Evolutionary conservation across 2,113 vertebrate species (phyloP).

Genomic region (Spheniscus mendiculus): DNA sequence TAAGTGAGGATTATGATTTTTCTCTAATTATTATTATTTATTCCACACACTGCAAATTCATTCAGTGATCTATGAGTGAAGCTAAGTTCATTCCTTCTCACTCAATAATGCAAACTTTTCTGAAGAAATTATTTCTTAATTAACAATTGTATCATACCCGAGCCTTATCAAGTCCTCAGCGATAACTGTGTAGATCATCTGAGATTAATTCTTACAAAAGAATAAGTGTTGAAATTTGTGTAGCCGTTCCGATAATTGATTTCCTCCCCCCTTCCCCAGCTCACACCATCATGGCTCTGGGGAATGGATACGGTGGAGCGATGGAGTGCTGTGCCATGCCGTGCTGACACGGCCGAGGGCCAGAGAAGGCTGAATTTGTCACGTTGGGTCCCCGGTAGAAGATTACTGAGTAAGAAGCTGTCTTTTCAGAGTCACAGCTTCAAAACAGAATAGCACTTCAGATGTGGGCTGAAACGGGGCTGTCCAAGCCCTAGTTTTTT

Average conservation of each 20-base stretch:
- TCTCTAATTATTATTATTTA: not conserved
- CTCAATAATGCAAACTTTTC: not conserved
- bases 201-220: not conserved
- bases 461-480: not conserved
- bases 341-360: fast-evolving
- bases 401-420: not conserved
- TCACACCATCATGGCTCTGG: fast-evolving
- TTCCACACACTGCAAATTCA: not conserved
- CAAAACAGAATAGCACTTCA: not conserved
- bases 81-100: not conserved
- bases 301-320: not conserved
- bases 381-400: fast-evolving
- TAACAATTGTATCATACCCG: fast-evolving
- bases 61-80: not conserved
- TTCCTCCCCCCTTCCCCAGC: not conserved
- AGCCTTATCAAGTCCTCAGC: not conserved
- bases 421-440: not conserved
- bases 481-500: not conserved
- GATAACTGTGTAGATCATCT: not conserved
- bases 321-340: not conserved
- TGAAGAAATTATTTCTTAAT: slow-evolving; percentile 12
- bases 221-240: not conserved
- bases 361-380: not conserved
- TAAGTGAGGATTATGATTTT: not conserved
- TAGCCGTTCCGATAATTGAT: not conserved